A percentile compares a stretch with the other conserved stretches of the same genome.
phyloP scores from a whole-genome alignment of 1,140 invertebrate species.

The Aphelinus atriplicis region DNA sequence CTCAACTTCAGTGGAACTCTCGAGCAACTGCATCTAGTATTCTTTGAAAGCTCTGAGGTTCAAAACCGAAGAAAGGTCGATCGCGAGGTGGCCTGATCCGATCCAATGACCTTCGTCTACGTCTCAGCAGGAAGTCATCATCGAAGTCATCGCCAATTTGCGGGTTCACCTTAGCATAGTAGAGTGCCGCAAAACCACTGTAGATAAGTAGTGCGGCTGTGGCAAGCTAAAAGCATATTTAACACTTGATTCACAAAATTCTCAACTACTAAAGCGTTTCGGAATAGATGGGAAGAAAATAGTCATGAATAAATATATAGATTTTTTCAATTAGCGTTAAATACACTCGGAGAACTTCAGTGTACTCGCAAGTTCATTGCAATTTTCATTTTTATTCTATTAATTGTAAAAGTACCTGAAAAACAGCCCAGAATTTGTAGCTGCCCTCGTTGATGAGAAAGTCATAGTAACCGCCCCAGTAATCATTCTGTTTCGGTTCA shows the following conservation, averaged over 20 bases:
- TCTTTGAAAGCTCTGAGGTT: slow-evolving; percentile 57
- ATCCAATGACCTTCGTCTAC: slow-evolving; percentile 43
- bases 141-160: slow-evolving; percentile 76
- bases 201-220: slow-evolving; percentile 82
- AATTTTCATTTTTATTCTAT: too few species aligned
- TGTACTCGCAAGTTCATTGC: too few species aligned
- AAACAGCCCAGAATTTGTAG: slow-evolving; percentile 87
- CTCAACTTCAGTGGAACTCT: slow-evolving; percentile 38
- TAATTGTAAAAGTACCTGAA: slow-evolving; percentile 70
- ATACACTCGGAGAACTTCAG: too few species aligned
- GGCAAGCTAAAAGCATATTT: slow-evolving; percentile 69
- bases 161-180: slow-evolving; percentile 86
- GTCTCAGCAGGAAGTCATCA: slow-evolving; percentile 67
- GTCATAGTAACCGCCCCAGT: slow-evolving; percentile 82
- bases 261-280: too few species aligned
- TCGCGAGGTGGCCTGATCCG: slow-evolving; percentile 15
- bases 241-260: not conserved
- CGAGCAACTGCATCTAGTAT: slow-evolving; percentile 60
- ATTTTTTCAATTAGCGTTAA: not conserved
- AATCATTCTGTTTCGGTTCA: slow-evolving; percentile 61
- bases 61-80: slow-evolving; percentile 50
- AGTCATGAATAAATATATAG: not conserved
- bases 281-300: not conserved
- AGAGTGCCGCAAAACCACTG: slow-evolving; percentile 83
- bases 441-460: slow-evolving; percentile 86